phyloP scores from a whole-genome alignment of 1,140 invertebrate genomes.

The Caenorhabditis latens region DNA sequence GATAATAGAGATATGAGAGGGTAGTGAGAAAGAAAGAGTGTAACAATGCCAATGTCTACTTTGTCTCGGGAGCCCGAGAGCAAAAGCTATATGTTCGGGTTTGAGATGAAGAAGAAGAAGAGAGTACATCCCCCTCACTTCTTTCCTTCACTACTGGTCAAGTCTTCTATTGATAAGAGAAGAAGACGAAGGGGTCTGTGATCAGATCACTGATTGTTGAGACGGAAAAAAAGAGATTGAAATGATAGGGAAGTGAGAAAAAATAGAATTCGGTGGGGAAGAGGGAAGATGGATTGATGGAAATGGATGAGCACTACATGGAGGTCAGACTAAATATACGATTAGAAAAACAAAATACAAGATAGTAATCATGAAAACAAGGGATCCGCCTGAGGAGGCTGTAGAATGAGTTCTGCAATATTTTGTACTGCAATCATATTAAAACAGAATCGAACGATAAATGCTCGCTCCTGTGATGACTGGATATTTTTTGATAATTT shows the following conservation, averaged over 20 bases:
- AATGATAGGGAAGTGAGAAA: background rate
- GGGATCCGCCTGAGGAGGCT: too few relatives aligned
- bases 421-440: too few relatives aligned
- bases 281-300: too few relatives aligned
- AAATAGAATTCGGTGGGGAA: too few relatives aligned
- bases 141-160: conserved; percentile 24
- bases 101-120: background rate
- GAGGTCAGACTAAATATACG: too few relatives aligned
- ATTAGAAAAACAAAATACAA: too few relatives aligned
- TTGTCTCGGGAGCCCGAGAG: conserved; percentile 18
- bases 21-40: background rate
- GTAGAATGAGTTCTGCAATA: too few relatives aligned
- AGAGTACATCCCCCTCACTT: conserved; percentile 24
- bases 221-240: background rate
- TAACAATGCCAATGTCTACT: conserved; percentile 12
- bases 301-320: too few relatives aligned
- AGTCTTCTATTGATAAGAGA: background rate
- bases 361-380: too few relatives aligned
- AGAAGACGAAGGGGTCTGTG: conserved; percentile 1
- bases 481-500: too few relatives aligned
- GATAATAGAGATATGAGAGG: background rate
- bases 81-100: conserved; percentile 3
- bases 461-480: too few relatives aligned
- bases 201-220: conserved; percentile 22
- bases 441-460: too few relatives aligned